A percentile compares a stretch with the other conserved stretches of the same genome.
Conservation (phyloP, 2,113 vertebrate species). For the Thryonomys swinderianus region DNA sequence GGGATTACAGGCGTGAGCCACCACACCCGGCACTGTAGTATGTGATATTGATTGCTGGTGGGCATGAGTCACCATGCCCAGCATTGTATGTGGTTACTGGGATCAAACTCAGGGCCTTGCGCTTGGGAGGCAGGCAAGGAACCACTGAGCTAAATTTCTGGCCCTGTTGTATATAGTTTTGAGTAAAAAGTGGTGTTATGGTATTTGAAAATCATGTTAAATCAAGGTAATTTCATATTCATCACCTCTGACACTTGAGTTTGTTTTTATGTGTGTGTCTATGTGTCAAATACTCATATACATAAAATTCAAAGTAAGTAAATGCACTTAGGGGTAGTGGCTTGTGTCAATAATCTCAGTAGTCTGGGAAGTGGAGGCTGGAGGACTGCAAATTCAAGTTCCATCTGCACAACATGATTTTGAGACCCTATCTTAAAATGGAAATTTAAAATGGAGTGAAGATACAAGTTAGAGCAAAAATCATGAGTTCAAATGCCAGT, state of each 20-base stretch:
- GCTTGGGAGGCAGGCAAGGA: too few relatives aligned
- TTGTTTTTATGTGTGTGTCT: not conserved
- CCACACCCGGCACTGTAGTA: too few relatives aligned
- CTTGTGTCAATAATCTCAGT: not conserved
- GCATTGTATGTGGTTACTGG: too few relatives aligned
- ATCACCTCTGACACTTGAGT: not conserved
- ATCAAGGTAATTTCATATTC: not conserved
- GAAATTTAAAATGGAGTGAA: not conserved
- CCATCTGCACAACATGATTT: not conserved
- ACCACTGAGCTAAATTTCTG: too few relatives aligned
- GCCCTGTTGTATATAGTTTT: not conserved
- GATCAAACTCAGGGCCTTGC: too few relatives aligned
- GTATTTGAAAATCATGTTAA: not conserved
- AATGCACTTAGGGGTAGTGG: not conserved
- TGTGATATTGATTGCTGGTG: too few relatives aligned
- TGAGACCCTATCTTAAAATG: not conserved
- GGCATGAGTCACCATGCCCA: too few relatives aligned
- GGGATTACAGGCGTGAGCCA: too few relatives aligned
- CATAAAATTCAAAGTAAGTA: constrained; percentile 4
- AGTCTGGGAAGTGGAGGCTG: not conserved
- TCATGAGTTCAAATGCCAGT: not conserved
- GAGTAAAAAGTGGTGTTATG: not conserved
- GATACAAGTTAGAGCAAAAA: not conserved
- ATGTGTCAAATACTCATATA: not conserved
- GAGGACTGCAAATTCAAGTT: not conserved